These are phyloP conservation scores for Mactra quadrangularis DNA, from an alignment of 1,140 invertebrate species.

Conservation along the genomic window DNA sequence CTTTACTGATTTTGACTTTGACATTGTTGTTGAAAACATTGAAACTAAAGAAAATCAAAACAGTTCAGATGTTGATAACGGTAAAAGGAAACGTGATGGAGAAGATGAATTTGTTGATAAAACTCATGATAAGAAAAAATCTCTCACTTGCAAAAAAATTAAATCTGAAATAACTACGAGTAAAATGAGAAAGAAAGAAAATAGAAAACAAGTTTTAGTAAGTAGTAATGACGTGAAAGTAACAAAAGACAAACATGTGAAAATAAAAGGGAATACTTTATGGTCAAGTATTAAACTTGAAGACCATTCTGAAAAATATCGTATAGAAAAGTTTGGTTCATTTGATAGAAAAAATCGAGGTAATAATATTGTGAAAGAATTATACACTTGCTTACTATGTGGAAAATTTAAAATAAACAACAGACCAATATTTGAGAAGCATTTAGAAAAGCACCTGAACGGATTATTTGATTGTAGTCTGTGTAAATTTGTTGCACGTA, in stretches of 20 bases:
- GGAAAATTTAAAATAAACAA: slow-evolving; percentile 7
- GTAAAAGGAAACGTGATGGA: no score
- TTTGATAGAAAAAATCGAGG: slow-evolving; percentile 13
- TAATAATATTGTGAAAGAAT: background rate
- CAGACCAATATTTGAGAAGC: slow-evolving; percentile 10
- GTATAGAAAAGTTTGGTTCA: slow-evolving; percentile 9
- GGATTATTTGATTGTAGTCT: background rate
- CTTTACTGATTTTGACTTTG: no score
- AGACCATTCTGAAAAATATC: slow-evolving; percentile 29
- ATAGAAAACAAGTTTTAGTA: no score
- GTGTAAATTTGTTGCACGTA: slow-evolving; percentile 15
- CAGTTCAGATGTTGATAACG: no score
- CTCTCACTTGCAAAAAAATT: no score
- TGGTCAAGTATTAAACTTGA: slow-evolving; percentile 11
- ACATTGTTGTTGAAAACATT: no score
- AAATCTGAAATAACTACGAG: no score
- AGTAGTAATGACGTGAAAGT: background rate
- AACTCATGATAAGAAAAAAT: no score
- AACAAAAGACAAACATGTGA: background rate
- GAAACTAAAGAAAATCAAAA: no score
- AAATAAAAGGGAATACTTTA: background rate
- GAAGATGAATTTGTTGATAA: no score
- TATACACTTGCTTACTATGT: slow-evolving; percentile 37
- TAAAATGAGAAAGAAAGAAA: no score
- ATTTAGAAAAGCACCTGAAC: slow-evolving; percentile 39